Base-by-base conservation (phyloP, 2,797 vertebrate species). In the Thunnus albacares region DNA sequence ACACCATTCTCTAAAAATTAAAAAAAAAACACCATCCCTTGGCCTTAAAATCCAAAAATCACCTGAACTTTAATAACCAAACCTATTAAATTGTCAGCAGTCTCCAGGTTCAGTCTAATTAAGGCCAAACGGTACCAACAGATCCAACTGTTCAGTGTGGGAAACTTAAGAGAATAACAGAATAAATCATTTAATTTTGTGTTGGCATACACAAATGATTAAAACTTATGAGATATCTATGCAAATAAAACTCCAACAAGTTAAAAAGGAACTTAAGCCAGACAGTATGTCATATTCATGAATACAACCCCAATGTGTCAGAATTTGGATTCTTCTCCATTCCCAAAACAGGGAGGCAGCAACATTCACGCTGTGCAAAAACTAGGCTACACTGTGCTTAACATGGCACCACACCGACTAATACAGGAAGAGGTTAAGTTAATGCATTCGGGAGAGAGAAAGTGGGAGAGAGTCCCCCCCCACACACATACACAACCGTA, bases 221-320 rank as follows among this genome's bases (percentile, higher is more conserved):
- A 28, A 66, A 90, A 81, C 55, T 79, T 66, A 62, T 35, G 82
- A 84, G 60, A 53, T 80, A 87, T 72, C 45, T 81, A 84, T 87
- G 84, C 87, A 80, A 84, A 91, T 86, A 85, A 75, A 20, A 51
- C 62, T 81, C 70, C 58, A 60, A 88, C 57, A 72, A 84, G 77
- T 78, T 62, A n/a, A 80, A n/a, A 80, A 77, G 64, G 62, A 77
- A 69, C 43, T 82, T 78, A 33, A 64, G 64, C 68, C 30, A 49
- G 80, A 89, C 83, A 64, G 80, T 52, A 15, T 79, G 85, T 84
- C 86, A 86, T 59, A 81, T 83, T 87, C 90, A 91, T 84, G 81
- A 89, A 79, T 64, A 85, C 90, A 93, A 91, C 92, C 91, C 82
- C 86, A 92, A 94, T 93, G 90, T 93, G 91, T 94, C 93, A 94